phyloP scores from a whole-genome alignment of 2,113 vertebrate species.

The Anguilla rostrata region DNA sequence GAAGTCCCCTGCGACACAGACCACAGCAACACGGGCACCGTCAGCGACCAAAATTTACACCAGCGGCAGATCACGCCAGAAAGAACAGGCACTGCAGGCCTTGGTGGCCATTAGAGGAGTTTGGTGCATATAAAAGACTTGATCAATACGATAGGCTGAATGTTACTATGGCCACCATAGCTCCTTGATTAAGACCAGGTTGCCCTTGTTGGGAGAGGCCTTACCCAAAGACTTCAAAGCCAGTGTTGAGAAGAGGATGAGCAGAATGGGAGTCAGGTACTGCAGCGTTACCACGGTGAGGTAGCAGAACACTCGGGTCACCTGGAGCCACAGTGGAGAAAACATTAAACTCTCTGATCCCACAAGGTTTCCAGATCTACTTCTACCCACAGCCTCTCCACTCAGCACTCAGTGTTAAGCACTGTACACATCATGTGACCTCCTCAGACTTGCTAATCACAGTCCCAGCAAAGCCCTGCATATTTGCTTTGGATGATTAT shows the following conservation, averaged over 20 bases:
- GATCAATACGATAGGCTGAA: neutral
- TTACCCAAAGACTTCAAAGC: conserved; percentile 87
- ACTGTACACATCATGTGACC: neutral
- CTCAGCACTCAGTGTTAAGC: neutral
- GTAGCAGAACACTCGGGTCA: conserved; percentile 90
- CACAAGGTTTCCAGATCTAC: neutral
- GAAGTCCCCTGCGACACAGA: conserved; percentile 73
- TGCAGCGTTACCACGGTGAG: conserved; percentile 87
- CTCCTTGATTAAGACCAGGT: too few species aligned
- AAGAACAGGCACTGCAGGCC: neutral
- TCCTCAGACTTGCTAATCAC: neutral
- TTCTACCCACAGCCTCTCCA: neutral
- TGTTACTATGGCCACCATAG: neutral
- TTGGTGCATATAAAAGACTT: too few species aligned
- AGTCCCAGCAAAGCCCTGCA: neutral
- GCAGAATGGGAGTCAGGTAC: conserved; percentile 85
- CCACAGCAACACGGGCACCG: neutral
- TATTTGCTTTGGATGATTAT: neutral
- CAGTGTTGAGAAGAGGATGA: conserved; percentile 82
- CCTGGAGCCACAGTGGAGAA: conserved; percentile 59
- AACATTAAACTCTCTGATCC: neutral
- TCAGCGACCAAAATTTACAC: neutral
- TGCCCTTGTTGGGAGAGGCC: conserved; percentile 20
- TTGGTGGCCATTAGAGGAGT: neutral
- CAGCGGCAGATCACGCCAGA: neutral